Base-by-base conservation (phyloP, 2,113 vertebrate genomes). In the Drymodes brunneopygia region DNA sequence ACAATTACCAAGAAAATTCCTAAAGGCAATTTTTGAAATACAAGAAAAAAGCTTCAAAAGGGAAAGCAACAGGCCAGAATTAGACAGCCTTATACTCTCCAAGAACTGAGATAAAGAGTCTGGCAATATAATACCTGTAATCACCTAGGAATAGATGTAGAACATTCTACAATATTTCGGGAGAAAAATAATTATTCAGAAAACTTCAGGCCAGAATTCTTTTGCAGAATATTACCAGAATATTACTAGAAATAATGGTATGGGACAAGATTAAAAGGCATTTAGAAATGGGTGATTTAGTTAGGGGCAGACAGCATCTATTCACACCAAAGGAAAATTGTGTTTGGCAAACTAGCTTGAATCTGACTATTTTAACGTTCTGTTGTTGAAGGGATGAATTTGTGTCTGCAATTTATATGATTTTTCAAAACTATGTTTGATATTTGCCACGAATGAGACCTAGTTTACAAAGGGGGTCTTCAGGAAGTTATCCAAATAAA, bases 391-490 rank as follows among this genome's bases (percentile, higher is more conserved):
- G 29, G 44, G 72, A 90, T 62, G 44, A 92, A 78, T 92, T 94
- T 74, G 22, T 56, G 33, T 12, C 71, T 71, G 47, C 15, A 86
- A 35, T 93, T 90, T 78, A 83, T 92, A 64, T 93, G 88, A 86
- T 95, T 95, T 38, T 85, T 90, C 85, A 93, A 83, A 96, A 95
- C 47, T 78, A 5, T n/a, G 73, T 88, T 92, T 96, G 54, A 70
- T 88, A 83, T 86, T 94, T 81, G 28, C 48, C 28, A 60, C 33
- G 56, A 73, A 74, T 90, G 12, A 78, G 40, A 74, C 35, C 24
- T 47, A 66, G 54, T 78, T 94, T 86, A 86, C 18, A 42, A 74
- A 61, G 36, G 25, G 10, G 16, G 18, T 67, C 50, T 72, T 92
- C 61, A 91, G 71, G 36, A 60, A 78, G 47, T 78, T 92, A 80